phyloP scores from a whole-genome alignment of 2,888 invertebrate species.

The Rhagonycha fulva region DNA sequence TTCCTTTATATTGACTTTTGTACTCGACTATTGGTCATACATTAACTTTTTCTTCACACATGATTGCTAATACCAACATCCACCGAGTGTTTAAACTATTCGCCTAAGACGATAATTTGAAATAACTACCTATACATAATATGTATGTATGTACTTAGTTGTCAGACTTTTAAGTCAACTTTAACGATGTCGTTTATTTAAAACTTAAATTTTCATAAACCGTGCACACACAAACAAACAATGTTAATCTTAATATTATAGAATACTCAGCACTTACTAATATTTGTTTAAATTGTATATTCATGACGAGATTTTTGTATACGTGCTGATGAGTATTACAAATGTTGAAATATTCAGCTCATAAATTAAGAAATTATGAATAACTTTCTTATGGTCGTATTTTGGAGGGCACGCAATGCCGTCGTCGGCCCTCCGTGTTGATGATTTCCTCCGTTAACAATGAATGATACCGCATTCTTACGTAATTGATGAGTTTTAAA shows the following conservation, averaged over 20 bases:
- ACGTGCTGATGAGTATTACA: neutral
- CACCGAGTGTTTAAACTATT: conserved; percentile 22
- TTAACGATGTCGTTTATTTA: neutral
- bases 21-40: conserved; percentile 28
- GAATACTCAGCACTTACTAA: neutral
- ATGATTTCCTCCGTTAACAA: too few relatives aligned
- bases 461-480: too few relatives aligned
- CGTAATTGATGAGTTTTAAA: too few relatives aligned
- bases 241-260: neutral
- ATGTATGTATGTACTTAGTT: conserved; percentile 2
- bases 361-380: neutral
- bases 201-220: neutral
- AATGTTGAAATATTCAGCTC: neutral
- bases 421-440: too few relatives aligned
- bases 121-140: conserved; percentile 21
- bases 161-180: conserved; percentile 5
- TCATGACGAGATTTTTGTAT: neutral
- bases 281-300: neutral
- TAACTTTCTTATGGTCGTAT: too few relatives aligned
- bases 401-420: too few relatives aligned
- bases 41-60: conserved; percentile 28
- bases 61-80: conserved; percentile 25
- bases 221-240: neutral
- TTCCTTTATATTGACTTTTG: conserved; percentile 19
- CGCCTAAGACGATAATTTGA: conserved; percentile 28